Base-by-base conservation (phyloP, 2,797 vertebrate genomes). In the Bufotes viridis region DNA sequence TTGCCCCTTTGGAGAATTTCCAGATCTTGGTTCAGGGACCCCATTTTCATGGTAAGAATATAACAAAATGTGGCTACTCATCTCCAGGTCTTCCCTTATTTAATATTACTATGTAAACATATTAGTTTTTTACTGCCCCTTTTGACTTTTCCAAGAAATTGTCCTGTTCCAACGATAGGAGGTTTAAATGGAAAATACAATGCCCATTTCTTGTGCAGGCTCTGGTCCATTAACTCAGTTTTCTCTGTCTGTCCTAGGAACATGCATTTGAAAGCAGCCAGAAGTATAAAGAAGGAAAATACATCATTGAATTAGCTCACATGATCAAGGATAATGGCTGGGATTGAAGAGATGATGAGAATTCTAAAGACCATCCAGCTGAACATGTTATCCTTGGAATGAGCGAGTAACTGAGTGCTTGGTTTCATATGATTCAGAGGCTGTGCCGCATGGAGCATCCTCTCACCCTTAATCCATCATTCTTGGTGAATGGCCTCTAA, bases 261-360 rank as follows among this genome's bases (percentile, higher is more conserved):
- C 98, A 99, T 49, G 98, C 98, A 90, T 99, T 99, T 92, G 98
- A 99, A 96, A 99, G 97, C 97, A 99, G 98, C 95, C 98, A 99
- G 96, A 99, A 99, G 94, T 99, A 99, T 94, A 99, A 99, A 96
- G 98, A 99, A 96, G 98, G 98, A 93, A 99, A 99, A 95, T 99
- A 98, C 96, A 99, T 99, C 96, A 99, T 99, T 92, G 98, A 99
- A 95, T 95, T 99, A 94, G 98, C 98, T 91, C 98, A 99, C 96
- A 99, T 99, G 98, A 99, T 99, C 96, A 99, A 99, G 95, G 98
- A 99, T 96, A 99, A 99, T 84, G 98, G 98, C 95, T 99, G 98
- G 98, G 98, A 99, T 94, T 99, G 97, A 99, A 90, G 1, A 53
- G 93, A 87, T 61, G 67, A 88, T 87, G 91, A 92, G 90, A 93